Base-by-base conservation (phyloP, 2,113 vertebrate species). In the Podarcis cretensis region DNA sequence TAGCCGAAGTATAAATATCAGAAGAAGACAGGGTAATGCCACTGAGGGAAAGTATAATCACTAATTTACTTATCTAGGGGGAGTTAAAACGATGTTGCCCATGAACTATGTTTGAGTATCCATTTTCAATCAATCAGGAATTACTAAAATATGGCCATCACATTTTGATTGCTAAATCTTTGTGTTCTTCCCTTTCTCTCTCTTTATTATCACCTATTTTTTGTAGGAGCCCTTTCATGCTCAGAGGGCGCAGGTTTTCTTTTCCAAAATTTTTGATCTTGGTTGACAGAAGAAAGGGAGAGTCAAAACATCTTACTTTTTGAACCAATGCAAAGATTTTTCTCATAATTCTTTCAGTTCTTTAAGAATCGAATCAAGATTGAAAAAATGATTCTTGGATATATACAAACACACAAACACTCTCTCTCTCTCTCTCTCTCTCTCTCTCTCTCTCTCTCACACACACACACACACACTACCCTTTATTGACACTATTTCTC, bases 161-260 rank as follows among this genome's bases (percentile, higher is more conserved):
- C 92, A 81, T 37, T 84, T 18, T 86, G 90, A 84, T 77, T 84
- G 83, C 90, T 91, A 85, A 94, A 90, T 21, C 57, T 90, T 81
- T 8, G 79, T 92, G 90, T 93, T 75, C 86, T 87, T 73, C 92
- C 71, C 89, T 90, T 68, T 40, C 73, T 18, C 0, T 83, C n/a
- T 23, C 14, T 7, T 68, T n/a, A 21, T 14, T 37, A 35, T 25
- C n/a, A 48, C 12, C 4, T 79, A 18, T 16, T 79, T 48, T 27
- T 57, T 3, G 2, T 25, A 37, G 21, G 30, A n/a, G 43, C 13
- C 16, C 48, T 30, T 48, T 27, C 27, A 79, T 79, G 12, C 5
- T 79, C 6, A 76, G 14, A 18, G 12, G 43, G 13, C 8, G 16
- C 13, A 6, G n/a, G 10, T 57, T 54, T 54, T 57, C 27, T 57